Base-by-base conservation (phyloP, 2,797 vertebrate species). In the Varecia variegata region DNA sequence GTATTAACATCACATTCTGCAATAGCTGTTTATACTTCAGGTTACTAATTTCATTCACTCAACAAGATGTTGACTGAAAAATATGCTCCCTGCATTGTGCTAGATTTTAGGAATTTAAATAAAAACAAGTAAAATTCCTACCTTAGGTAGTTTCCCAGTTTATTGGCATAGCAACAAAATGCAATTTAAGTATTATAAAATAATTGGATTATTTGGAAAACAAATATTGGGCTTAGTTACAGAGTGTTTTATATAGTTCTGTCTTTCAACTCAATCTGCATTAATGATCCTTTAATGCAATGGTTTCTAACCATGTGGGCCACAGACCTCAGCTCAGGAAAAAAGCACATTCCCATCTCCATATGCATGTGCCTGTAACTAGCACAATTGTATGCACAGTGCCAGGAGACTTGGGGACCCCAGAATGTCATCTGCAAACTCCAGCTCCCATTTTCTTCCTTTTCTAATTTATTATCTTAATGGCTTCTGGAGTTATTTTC, bases 41-140 rank as follows among this genome's bases (percentile, higher is more conserved):
- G 4, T 90, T 73, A 38, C 11, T 80, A 62, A 94, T 71, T 84
- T 86, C 23, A 91, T 76, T 70, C 12, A 20, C 9, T 85, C 11
- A 54, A 30, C 1, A 91, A 40, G 38, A 52, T n/a, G 14, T 25
- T 58, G 32, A 70, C 3, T n/a, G 79, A 3, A 25, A 93, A 76
- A 54, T 80, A 86, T 80, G 2, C 50, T 12, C 14, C 4, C 25
- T 13, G 0, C 2, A 81, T 27, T 76, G 0, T 73, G 25, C 23
- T 86, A 67, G 35, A 76, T 65, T 92, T 86, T 88, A 96, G 14
- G 7, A 84, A 13, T 94, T 70, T 73, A 95, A 79, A 25, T 68
- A 76, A 65, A 95, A 70, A 62, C 52, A 73, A 65, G 30, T 50
- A 77, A 79, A 77, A 87, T 83, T 54, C 5, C 2, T 90, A 43